Percentiles rank a stretch among this genome's conserved stretches.
Evolutionary conservation across 2,113 vertebrate genomes (phyloP).

Genomic region (Sminthopsis crassicaudata): DNA sequence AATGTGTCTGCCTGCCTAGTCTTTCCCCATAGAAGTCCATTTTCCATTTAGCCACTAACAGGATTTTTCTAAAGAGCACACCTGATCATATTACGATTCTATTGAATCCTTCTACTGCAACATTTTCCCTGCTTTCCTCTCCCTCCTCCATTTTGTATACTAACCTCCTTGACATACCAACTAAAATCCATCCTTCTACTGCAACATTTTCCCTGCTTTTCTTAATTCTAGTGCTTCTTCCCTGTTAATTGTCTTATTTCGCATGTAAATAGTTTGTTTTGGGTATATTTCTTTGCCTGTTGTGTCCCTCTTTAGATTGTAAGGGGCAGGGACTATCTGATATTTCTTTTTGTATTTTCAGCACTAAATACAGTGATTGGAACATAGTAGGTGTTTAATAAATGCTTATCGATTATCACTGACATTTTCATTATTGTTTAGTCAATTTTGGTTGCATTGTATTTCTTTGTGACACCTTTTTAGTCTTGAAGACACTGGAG

Average conservation of each 20-base stretch:
- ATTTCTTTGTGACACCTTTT: background rate
- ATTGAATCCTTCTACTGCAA: no score
- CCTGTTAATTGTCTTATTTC: background rate
- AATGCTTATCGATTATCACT: background rate
- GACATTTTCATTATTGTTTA: background rate
- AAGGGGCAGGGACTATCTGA: background rate
- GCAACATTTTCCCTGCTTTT: background rate
- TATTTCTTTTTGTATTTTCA: background rate
- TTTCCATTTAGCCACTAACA: background rate
- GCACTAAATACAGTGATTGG: background rate
- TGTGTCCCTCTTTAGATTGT: background rate
- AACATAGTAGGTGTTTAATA: background rate
- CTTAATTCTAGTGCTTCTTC: background rate
- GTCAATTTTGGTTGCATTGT: background rate
- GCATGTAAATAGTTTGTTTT: background rate
- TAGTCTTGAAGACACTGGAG: background rate
- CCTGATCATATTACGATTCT: background rate
- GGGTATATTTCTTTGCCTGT: background rate
- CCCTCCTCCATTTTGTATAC: background rate
- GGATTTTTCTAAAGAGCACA: background rate
- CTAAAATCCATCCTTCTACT: background rate
- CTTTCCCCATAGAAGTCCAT: background rate
- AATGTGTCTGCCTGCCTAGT: background rate
- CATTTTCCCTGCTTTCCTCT: no score
- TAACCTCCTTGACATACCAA: background rate